phyloP scores from a whole-genome alignment of 2,113 vertebrate genomes.

The Nothocercus nigrocapillus region DNA sequence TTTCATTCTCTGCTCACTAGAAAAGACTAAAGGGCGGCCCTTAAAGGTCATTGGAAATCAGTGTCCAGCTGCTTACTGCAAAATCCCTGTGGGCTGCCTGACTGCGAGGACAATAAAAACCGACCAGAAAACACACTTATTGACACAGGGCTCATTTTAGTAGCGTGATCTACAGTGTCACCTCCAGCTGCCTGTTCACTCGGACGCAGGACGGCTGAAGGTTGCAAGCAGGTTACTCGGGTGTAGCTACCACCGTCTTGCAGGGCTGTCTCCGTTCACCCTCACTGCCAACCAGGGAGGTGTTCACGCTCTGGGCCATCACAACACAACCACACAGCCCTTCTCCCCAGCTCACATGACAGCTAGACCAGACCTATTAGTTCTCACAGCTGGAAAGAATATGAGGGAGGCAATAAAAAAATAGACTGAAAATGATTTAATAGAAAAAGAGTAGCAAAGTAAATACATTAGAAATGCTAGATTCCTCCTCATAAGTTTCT shows the following conservation, averaged over 20 bases:
- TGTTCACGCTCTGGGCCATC: not conserved
- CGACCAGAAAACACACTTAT: not conserved
- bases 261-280: not conserved
- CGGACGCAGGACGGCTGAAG: not conserved
- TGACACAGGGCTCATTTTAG: not conserved
- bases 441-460: not conserved
- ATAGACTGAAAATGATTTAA: not conserved
- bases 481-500: not conserved
- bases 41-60: conserved; percentile 48
- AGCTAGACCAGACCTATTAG: not conserved
- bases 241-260: not conserved
- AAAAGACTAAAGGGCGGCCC: conserved; percentile 47
- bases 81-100: not conserved
- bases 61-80: not conserved
- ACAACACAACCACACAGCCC: not conserved
- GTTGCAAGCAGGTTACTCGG: not conserved
- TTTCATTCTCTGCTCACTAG: conserved; percentile 22
- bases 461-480: not conserved
- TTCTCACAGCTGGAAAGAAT: not conserved
- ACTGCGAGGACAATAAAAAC: not conserved
- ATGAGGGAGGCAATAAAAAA: not conserved
- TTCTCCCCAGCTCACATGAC: not conserved
- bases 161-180: not conserved
- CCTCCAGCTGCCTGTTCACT: not conserved
- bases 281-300: not conserved